These are phyloP conservation scores for Drosophila tripunctata DNA, from an alignment of 2,888 invertebrate genomes.

Conservation along the genomic window DNA sequence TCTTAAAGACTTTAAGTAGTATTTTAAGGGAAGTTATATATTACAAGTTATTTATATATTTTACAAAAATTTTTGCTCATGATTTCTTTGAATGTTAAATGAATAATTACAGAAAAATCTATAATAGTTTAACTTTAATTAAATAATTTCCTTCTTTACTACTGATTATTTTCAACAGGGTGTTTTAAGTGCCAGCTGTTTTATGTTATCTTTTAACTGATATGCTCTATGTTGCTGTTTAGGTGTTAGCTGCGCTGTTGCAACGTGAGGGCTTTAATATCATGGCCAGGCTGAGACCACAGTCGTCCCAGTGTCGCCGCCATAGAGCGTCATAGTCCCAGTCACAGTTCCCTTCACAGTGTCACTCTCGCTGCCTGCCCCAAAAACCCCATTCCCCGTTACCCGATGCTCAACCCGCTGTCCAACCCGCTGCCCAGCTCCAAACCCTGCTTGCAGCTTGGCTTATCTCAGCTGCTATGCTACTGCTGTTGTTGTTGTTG, in stretches of 20 bases:
- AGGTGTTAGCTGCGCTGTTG: constrained; percentile 63
- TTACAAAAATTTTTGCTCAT: too few relatives aligned
- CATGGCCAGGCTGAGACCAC: constrained; percentile 64
- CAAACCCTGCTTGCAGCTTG: constrained; percentile 42
- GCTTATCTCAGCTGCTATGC: constrained; percentile 74
- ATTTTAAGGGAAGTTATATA: too few relatives aligned
- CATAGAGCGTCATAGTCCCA: constrained; percentile 15
- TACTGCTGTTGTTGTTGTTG: constrained; percentile 44
- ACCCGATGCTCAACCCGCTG: background rate
- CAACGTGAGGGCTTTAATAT: constrained; percentile 66
- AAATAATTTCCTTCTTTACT: background rate
- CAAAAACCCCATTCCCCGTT: background rate
- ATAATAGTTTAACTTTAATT: too few relatives aligned
- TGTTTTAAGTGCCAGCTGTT: background rate
- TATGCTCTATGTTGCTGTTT: constrained; percentile 45
- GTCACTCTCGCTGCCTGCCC: background rate
- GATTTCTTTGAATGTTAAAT: too few relatives aligned
- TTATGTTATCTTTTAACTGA: background rate
- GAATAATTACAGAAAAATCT: too few relatives aligned
- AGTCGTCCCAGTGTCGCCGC: constrained; percentile 68
- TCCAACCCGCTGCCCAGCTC: constrained; percentile 8
- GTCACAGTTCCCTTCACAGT: background rate
- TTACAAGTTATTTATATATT: too few relatives aligned
- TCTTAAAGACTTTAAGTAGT: too few relatives aligned
- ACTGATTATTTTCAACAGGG: constrained; percentile 3